Evolutionary conservation across 2,113 vertebrate species (phyloP).

Genomic region (Thermophis baileyi): DNA sequence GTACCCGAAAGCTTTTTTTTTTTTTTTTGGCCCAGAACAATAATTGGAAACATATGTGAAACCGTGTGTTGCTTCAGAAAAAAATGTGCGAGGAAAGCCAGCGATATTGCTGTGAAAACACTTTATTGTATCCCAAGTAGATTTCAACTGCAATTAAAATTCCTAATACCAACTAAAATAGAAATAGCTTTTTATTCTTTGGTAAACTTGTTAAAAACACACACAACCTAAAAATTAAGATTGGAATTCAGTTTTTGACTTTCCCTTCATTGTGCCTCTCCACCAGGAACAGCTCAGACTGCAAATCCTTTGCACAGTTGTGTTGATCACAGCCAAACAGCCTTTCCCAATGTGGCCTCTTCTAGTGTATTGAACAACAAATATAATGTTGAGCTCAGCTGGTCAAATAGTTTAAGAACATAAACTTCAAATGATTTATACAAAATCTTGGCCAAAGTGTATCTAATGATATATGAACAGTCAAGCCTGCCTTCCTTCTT

Average conservation of each 20-base stretch:
- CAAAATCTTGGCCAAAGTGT: not conserved
- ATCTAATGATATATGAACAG: not conserved
- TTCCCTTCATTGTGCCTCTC: not conserved
- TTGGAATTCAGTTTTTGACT: constrained; percentile 35
- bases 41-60: constrained; percentile 65
- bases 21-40: constrained; percentile 53
- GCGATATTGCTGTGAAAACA: constrained; percentile 53
- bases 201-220: constrained; percentile 46
- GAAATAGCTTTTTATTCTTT: constrained; percentile 49
- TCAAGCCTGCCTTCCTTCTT: not conserved
- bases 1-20: constrained; percentile 50
- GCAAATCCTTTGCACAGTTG: not conserved
- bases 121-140: constrained; percentile 51
- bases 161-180: constrained; percentile 42
- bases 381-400: not conserved
- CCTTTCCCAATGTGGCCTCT: not conserved
- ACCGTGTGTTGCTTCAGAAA: constrained; percentile 55
- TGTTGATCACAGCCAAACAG: not conserved
- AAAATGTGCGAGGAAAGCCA: constrained; percentile 44
- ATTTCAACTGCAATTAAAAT: constrained; percentile 57
- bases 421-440: not conserved
- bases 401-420: not conserved
- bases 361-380: not conserved
- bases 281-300: not conserved
- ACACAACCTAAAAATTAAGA: constrained; percentile 40